Evolutionary conservation across 1,140 invertebrate species (phyloP), one percentile per base, ranked within the genome.

Genomic region (Nasonia longicornis): DNA sequence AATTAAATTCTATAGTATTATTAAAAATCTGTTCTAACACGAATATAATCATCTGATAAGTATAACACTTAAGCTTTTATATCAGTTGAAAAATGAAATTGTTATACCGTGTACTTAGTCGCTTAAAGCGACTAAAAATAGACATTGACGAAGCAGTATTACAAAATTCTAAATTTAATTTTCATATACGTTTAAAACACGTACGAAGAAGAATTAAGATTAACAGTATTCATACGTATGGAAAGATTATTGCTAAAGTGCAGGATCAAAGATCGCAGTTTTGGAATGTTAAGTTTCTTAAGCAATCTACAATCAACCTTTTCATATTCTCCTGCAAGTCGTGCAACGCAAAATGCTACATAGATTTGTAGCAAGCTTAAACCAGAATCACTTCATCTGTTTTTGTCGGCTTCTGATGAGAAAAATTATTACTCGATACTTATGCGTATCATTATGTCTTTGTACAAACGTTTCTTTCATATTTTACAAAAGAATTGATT

Each of bases 391-490:
- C 16, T 48, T 74, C n/a, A 67, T 2, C 66, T 80, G 20, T 22
- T 79, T 73, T 45, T 45, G 11, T 66, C 31, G 58, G 20, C 16
- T 58, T 58, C 12, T 73, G 64, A 45, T 29, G 3, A 58, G 38
- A 69, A 70, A 80, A 38, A 80, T 20, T n/a, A 38, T n/a, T 7
- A 80, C 22, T 67, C 8, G 48, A 67, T 67, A 74, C 14, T 74
- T 71, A 7, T 71, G 45, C 31, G 66, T 67, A 64, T 52, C 22
- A 69, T 79, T 58, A 42, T 14, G 2, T 71, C 38, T 80, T 77
- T 83, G 74, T 83, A 83, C 78, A 83, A 77, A 70, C 48, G 26
- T 72, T 67, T 73, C 77, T 35, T 80, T 38, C 38, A 72, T 64
- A 76, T 74, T 29, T 66, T 73, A 45, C 58, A 79, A 31, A 79